phyloP scores from a whole-genome alignment of 2,888 invertebrate species.

The Cataglyphis albicans region DNA sequence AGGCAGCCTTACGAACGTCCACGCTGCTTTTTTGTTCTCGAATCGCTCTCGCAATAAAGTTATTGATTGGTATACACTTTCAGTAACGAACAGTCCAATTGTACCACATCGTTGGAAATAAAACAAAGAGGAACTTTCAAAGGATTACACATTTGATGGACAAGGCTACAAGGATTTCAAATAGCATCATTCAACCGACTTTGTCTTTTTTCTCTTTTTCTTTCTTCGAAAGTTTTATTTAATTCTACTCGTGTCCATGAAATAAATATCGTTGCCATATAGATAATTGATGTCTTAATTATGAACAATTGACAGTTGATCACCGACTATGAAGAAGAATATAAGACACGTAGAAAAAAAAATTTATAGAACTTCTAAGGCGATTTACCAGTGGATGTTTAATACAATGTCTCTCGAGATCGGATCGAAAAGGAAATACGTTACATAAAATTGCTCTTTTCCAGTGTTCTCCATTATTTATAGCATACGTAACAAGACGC shows the following conservation, averaged over 20 bases:
- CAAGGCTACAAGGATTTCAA: constrained; percentile 25
- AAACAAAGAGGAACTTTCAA: constrained; percentile 44
- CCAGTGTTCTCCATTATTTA: constrained; percentile 21
- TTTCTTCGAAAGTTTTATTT: background rate
- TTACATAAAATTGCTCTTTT: constrained; percentile 11
- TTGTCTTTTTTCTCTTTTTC: background rate
- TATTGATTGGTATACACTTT: constrained; percentile 50
- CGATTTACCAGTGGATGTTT: constrained; percentile 25
- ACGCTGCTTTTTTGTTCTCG: constrained; percentile 3
- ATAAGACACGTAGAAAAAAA: background rate
- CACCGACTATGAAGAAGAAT: background rate
- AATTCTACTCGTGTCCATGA: background rate
- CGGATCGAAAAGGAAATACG: background rate
- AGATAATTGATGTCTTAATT: constrained; percentile 26
- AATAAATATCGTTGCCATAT: background rate
- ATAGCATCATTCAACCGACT: constrained; percentile 35
- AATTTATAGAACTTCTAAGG: background rate
- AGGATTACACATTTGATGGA: constrained; percentile 47
- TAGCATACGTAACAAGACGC: constrained; percentile 14
- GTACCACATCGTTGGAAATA: constrained; percentile 13
- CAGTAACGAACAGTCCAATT: constrained; percentile 41
- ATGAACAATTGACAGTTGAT: constrained; percentile 31
- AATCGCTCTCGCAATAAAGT: constrained; percentile 8
- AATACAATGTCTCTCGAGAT: background rate
- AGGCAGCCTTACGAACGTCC: background rate